phyloP scores from a whole-genome alignment of 2,797 vertebrate genomes.

The Sebastes oblongus region DNA sequence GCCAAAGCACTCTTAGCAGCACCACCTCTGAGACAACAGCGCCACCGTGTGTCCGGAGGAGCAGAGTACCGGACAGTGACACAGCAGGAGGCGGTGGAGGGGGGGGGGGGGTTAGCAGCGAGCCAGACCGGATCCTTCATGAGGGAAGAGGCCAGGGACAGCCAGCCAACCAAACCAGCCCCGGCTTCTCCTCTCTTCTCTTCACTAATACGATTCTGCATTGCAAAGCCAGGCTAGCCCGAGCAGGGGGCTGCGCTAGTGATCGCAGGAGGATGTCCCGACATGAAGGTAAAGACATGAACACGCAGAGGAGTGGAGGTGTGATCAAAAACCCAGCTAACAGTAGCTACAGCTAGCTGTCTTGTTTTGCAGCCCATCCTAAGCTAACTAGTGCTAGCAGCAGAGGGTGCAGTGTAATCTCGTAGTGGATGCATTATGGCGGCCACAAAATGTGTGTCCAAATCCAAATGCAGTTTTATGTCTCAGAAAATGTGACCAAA shows the following conservation, averaged over 20 bases:
- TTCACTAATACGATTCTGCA: slow-evolving; percentile 55
- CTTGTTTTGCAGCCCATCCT: slow-evolving; percentile 54
- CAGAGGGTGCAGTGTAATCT: slow-evolving; percentile 35
- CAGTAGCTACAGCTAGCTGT: slow-evolving; percentile 39
- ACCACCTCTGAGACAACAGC: slow-evolving; percentile 8
- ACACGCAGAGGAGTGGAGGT: background rate
- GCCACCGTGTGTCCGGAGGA: slow-evolving; percentile 50
- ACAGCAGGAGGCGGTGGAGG: slow-evolving; percentile 71
- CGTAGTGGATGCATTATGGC: slow-evolving; percentile 32
- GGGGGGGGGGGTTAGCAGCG: slow-evolving; percentile 30
- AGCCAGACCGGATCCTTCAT: slow-evolving; percentile 82
- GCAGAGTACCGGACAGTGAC: slow-evolving; percentile 63
- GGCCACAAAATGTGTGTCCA: slow-evolving; percentile 6
- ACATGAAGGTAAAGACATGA: slow-evolving; percentile 86
- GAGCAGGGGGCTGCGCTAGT: slow-evolving; percentile 64
- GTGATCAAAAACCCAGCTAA: slow-evolving; percentile 49
- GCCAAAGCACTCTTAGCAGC: rapidly evolving
- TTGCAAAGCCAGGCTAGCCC: slow-evolving; percentile 65
- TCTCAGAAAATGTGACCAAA: background rate
- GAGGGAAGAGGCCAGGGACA: slow-evolving; percentile 84
- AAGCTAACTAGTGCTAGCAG: slow-evolving; percentile 55
- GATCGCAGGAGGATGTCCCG: slow-evolving; percentile 88
- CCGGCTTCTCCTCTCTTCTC: slow-evolving; percentile 73
- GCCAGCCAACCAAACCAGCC: slow-evolving; percentile 66
- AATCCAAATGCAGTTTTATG: background rate